Conservation (phyloP, 1,140 invertebrate species). For the Gonatopus flavifemur region DNA sequence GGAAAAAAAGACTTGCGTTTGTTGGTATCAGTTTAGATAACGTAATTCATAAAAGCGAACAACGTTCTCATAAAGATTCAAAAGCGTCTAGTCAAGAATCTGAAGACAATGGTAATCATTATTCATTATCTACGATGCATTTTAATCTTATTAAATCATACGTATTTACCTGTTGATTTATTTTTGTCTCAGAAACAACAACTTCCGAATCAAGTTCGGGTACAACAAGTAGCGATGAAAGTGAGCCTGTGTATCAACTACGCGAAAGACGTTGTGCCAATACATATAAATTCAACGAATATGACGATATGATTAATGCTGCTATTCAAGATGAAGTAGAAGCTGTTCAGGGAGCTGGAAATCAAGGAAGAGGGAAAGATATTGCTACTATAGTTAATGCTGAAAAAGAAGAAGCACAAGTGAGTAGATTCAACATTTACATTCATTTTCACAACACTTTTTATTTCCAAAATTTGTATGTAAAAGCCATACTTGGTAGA, state of each 20-base stretch:
- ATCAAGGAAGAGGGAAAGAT: slow-evolving; percentile 83
- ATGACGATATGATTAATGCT: slow-evolving; percentile 90
- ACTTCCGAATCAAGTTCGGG: slow-evolving; percentile 47
- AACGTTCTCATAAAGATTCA: slow-evolving; percentile 35
- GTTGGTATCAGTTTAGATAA: slow-evolving; percentile 80
- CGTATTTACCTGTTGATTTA: neutral
- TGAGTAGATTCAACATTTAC: slow-evolving; percentile 31
- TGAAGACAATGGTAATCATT: slow-evolving; percentile 32
- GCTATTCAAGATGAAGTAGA: slow-evolving; percentile 83
- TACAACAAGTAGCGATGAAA: slow-evolving; percentile 62
- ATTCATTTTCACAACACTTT: neutral
- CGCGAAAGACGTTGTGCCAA: slow-evolving; percentile 74
- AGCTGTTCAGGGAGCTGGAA: slow-evolving; percentile 72
- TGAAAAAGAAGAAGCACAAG: slow-evolving; percentile 69
- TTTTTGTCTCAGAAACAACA: slow-evolving; percentile 32
- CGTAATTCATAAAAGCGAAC: slow-evolving; percentile 61
- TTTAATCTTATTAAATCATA: neutral
- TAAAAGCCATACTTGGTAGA: neutral
- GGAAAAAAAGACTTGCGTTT: slow-evolving; percentile 73
- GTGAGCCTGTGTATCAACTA: slow-evolving; percentile 79
- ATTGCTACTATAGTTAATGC: slow-evolving; percentile 86
- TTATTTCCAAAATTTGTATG: neutral
- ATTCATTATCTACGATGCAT: neutral
- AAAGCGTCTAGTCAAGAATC: slow-evolving; percentile 43
- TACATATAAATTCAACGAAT: slow-evolving; percentile 87